A percentile compares a stretch with the other conserved stretches of the same genome.
Conservation (phyloP, 1,140 invertebrate species). For the Eciton burchellii region DNA sequence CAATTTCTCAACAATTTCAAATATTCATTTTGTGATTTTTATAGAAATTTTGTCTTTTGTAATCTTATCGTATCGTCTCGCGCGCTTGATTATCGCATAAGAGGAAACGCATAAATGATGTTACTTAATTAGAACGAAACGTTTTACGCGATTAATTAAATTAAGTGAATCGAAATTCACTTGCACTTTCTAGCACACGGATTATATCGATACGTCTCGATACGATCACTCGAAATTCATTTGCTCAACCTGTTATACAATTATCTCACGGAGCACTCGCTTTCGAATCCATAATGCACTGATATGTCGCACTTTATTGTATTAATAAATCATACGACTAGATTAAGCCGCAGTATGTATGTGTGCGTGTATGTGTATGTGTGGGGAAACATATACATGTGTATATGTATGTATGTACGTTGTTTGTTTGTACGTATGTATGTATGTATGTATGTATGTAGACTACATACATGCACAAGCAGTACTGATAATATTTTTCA, state of each 20-base stretch:
- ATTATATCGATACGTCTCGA: conserved; percentile 20
- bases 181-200: background rate
- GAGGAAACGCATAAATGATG: background rate
- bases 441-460: no score
- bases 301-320: conserved; percentile 2
- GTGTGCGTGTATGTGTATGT: no score
- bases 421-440: no score
- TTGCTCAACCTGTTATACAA: conserved; percentile 25
- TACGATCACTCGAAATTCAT: conserved; percentile 32
- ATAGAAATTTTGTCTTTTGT: no score
- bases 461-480: conserved; percentile 9
- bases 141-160: no score
- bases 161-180: background rate
- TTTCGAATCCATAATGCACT: conserved; percentile 17
- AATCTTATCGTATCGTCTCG: no score
- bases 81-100: background rate
- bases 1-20: no score
- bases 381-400: background rate
- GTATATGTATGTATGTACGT: no score
- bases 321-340: conserved; percentile 30
- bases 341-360: conserved; percentile 40
- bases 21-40: background rate
- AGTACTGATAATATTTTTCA: conserved; percentile 61
- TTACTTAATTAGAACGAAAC: conserved; percentile 28
- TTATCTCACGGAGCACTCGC: background rate